A percentile compares a stretch with the other conserved stretches of the same genome.
Evolutionary conservation across 2,113 vertebrate genomes (phyloP).

Genomic region (Mellivora capensis): DNA sequence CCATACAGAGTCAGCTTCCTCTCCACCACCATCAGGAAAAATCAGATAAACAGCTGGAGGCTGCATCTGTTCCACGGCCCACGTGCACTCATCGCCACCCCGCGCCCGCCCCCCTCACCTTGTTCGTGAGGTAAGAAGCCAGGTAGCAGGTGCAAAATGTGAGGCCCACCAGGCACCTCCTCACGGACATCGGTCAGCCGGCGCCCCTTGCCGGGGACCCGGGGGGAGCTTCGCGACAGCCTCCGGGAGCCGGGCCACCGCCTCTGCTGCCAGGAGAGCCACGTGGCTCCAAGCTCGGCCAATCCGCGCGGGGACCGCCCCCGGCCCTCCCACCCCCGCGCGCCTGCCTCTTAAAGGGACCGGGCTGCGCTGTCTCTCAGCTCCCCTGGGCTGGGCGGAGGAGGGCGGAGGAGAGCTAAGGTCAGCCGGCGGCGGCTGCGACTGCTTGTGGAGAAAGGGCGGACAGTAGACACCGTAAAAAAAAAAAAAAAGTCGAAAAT

Average conservation of each 20-base stretch:
- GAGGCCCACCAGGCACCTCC: constrained; percentile 73
- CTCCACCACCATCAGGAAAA: background rate
- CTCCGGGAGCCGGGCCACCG: accelerated
- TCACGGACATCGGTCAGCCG: constrained; percentile 75
- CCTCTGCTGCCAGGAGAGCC: background rate
- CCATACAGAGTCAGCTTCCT: background rate
- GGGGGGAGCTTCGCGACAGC: accelerated
- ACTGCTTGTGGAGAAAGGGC: background rate
- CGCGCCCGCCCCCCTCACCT: constrained; percentile 77
- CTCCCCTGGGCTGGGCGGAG: accelerated
- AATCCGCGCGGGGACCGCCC: constrained; percentile 41
- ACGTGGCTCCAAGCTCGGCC: constrained; percentile 66
- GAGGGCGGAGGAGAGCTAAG: accelerated
- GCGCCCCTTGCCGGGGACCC: background rate
- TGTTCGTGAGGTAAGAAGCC: constrained; percentile 84
- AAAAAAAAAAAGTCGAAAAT: background rate
- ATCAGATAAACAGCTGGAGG: background rate
- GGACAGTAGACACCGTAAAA: background rate
- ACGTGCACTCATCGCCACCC: background rate
- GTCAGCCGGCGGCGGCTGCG: accelerated
- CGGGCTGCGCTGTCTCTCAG: accelerated
- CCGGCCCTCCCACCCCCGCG: accelerated
- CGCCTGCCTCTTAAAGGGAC: constrained; percentile 70
- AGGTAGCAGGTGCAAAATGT: constrained; percentile 81
- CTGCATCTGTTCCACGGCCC: background rate